phyloP scores from a whole-genome alignment of 2,888 invertebrate genomes.

The Sinohyriopsis cumingii region DNA sequence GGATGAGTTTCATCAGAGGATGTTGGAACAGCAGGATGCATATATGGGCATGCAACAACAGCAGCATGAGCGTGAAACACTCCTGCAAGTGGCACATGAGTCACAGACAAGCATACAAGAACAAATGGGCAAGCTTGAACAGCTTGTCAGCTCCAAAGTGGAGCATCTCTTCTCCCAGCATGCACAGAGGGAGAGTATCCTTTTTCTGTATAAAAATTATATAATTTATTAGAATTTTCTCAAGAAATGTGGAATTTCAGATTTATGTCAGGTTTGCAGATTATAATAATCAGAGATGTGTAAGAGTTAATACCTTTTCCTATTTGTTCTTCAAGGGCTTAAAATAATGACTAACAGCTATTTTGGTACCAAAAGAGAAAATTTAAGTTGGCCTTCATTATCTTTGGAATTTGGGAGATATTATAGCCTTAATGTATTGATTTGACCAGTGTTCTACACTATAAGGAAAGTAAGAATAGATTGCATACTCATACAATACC shows the following conservation, averaged over 20 bases:
- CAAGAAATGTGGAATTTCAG: no score
- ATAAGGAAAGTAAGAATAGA: no score
- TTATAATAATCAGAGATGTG: no score
- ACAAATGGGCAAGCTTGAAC: conserved; percentile 63
- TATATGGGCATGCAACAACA: conserved; percentile 55
- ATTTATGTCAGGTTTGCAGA: no score
- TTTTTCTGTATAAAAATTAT: conserved; percentile 22
- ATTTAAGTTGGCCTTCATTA: no score
- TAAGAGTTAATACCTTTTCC: background rate
- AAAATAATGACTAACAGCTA: no score
- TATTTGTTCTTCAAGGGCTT: background rate
- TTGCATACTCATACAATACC: no score
- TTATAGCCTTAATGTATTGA: no score
- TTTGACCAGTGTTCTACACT: no score
- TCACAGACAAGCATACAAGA: conserved; percentile 56
- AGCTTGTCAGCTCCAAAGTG: conserved; percentile 58
- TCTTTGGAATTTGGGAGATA: no score
- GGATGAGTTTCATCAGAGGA: conserved; percentile 48
- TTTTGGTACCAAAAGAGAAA: no score
- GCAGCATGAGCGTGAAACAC: conserved; percentile 52
- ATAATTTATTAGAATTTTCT: no score
- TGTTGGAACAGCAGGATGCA: conserved; percentile 61
- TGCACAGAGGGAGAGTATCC: conserved; percentile 67
- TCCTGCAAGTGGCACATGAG: conserved; percentile 53
- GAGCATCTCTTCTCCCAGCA: conserved; percentile 63